Conservation (phyloP, 2,797 vertebrate genomes). For the Rousettus madagascariensis region DNA sequence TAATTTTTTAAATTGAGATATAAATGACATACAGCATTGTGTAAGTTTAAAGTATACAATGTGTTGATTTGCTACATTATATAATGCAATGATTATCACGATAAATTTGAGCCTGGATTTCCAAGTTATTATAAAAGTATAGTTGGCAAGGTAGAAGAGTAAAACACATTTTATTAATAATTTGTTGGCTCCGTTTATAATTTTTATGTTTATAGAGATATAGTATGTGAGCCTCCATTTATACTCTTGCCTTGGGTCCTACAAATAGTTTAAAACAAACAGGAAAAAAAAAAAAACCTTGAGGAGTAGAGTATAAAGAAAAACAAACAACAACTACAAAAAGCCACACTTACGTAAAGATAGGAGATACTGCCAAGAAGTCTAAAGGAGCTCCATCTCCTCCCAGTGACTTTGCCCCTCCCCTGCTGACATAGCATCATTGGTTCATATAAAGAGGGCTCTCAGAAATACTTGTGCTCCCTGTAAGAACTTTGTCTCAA, state of each 20-base stretch:
- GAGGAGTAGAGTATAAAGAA: background rate
- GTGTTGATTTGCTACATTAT: background rate
- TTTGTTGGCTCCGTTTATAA: background rate
- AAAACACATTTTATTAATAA: background rate
- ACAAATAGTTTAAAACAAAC: background rate
- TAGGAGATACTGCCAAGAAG: background rate
- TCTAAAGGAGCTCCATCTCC: fast-evolving
- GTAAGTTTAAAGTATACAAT: background rate
- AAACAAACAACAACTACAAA: background rate
- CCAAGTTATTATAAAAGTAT: background rate
- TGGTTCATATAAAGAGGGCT: background rate
- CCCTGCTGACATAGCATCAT: background rate
- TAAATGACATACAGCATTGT: background rate
- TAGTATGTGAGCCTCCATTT: background rate
- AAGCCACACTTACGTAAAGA: background rate
- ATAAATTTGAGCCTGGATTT: background rate
- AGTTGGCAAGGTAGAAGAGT: background rate
- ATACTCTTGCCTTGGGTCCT: background rate
- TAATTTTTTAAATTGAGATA: background rate
- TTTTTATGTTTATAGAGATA: background rate
- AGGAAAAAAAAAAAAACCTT: background rate
- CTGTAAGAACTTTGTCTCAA: background rate
- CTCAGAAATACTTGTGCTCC: background rate
- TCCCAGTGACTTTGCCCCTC: background rate
- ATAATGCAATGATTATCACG: background rate